Base-by-base conservation (phyloP, 2,113 vertebrate species). In the Toxotes jaculatrix region DNA sequence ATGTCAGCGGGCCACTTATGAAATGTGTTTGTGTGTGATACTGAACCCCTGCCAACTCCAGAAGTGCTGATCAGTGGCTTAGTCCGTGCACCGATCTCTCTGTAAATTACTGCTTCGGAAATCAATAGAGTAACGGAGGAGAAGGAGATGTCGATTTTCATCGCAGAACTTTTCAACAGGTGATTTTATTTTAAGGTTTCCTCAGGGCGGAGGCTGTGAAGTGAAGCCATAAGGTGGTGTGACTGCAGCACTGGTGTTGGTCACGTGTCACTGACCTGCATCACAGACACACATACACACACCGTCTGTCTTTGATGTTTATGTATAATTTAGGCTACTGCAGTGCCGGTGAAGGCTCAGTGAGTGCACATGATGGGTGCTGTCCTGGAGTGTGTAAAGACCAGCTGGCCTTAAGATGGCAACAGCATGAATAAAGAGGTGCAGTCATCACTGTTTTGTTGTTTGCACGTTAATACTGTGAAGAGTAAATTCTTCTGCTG, bases 301-400 rank as follows among this genome's bases (percentile, higher is more conserved):
- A 21, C 49, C 0, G 16, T 62, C 34, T 65, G 64, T 49, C 40
- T 56, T 40, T 69, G 42, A 34, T 53, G 72, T 71, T 43, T 42
- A 73, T 81, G 47, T 73, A 77, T 73, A 51, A 77, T 78, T 78
- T n/a, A 78, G 69, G 23, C 51, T 19, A 21, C 69, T 61, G 78
- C 69, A 42, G 69, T 65, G 42, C 57, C 3, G 4, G 14, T 42
- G 60, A 32, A 45, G 45, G 61, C 34, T 74, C 61, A 77, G n/a
- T 40, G 36, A 43, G 63, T 13, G 13, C 51, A 49, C 5, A 19
- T 13, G n/a, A 32, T 38, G 21, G 34, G 62, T 21, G 8, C 62
- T 27, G 32, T 11, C 12, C 60, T 64, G 59, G 43, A 32, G 23
- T 43, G 11, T 59, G 7, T 49, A 70, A 13, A 40, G 57, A 57